These are phyloP conservation scores for Zygaena filipendulae DNA, from an alignment of 2,888 invertebrate genomes.

Conservation along the genomic window DNA sequence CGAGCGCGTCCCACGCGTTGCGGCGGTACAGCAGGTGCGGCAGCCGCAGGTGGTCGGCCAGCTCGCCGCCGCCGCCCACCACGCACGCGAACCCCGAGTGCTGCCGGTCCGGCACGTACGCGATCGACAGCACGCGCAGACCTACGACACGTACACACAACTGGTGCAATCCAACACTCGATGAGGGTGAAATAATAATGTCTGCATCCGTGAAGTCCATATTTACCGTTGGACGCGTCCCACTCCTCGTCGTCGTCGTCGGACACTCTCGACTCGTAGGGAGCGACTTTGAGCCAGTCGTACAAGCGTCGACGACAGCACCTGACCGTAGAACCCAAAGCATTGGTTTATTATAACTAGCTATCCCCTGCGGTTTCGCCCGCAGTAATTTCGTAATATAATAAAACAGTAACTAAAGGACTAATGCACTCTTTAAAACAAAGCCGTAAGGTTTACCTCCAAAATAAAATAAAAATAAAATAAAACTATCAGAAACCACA, in stretches of 20 bases:
- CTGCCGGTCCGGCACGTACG: conserved; percentile 86
- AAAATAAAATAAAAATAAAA: no score
- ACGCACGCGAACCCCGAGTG: conserved; percentile 91
- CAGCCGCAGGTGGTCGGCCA: conserved; percentile 89
- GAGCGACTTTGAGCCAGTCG: conserved; percentile 90
- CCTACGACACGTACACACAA: conserved; percentile 69
- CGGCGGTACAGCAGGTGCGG: conserved; percentile 87
- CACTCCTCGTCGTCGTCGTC: conserved; percentile 94
- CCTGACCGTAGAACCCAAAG: no score
- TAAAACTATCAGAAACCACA: no score
- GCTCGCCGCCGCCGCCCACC: conserved; percentile 89
- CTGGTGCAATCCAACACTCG: no score
- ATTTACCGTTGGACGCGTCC: conserved; percentile 78
- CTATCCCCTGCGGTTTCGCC: no score
- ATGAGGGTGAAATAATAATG: neutral
- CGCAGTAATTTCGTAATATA: neutral
- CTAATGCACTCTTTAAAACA: no score
- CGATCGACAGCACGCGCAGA: conserved; percentile 84
- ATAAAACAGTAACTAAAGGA: no score
- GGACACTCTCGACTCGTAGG: conserved; percentile 72
- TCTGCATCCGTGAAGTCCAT: no score
- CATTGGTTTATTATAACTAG: neutral
- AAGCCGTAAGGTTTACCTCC: no score
- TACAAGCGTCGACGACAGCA: conserved; percentile 88
- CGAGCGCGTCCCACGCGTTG: conserved; percentile 65